Base-by-base conservation (phyloP, 2,888 invertebrate genomes). In the Tromatobia lineatoria region DNA sequence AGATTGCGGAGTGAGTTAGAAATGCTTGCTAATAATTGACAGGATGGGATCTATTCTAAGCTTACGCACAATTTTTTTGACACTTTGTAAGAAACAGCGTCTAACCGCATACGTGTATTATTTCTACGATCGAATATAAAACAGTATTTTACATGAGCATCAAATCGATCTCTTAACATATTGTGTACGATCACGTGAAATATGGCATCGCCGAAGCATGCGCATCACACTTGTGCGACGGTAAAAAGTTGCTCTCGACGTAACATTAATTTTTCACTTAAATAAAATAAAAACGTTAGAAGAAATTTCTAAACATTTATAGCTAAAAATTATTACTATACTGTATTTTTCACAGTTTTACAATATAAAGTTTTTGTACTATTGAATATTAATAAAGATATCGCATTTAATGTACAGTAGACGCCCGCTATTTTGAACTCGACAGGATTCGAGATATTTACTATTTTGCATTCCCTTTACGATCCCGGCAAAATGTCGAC, bases 101-200 rank as follows among this genome's bases (percentile, higher is more conserved):
- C 34, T 64, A 70, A 42, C 70, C 15, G 18, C 50, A 10, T 45
- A 34, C 64, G 47, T 66, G 34, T 59, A 57, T 45, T 38, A 79
- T 80, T 20, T 29, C 57, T 80, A 80, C 23, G 83, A 69, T 23
- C 80, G 59, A 80, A 76, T 83, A 80, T 73, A 83, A 83, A 83
- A 83, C 59, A 67, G 57, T 80, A 83, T 76, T 8, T 76, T 80
- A 76, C 83, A 75, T 73, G 79, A 83, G 57, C 70, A 73, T 67
- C 66, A 4, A 50, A 64, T 57, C 66, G 50, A 66, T 74, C 67
- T 42, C 29, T 47, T 74, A 45, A 20, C 67, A 20, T 78, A 82
- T 78, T 67, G 54, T 67, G 54, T 57, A 67, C 78, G 50, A 52
- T 64, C 47, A n/a, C n/a, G 77, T 73, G 45, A 77, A 73, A 73